Conservation (phyloP, 1,140 invertebrate genomes). For the Plodia interpunctella region DNA sequence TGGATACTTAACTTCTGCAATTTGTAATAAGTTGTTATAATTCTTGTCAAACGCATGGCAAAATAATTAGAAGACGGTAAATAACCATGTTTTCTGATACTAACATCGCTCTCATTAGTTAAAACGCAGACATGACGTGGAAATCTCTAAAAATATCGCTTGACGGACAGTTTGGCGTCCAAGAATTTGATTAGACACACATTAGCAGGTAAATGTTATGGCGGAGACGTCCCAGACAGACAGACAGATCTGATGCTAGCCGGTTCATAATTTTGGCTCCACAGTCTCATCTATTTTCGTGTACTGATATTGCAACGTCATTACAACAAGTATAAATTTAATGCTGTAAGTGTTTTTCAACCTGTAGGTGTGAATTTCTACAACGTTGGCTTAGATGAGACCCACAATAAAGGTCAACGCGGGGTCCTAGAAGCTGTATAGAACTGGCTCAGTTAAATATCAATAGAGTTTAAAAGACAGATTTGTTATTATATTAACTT, state of each 20-base stretch:
- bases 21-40: too few species aligned
- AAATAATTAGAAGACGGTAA: too few species aligned
- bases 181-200: background rate
- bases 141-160: constrained; percentile 15
- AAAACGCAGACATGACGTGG: background rate
- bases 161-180: constrained; percentile 14
- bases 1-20: too few species aligned
- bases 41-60: too few species aligned
- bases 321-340: background rate
- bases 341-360: background rate
- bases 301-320: background rate
- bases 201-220: background rate
- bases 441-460: too few species aligned
- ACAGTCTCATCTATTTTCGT: background rate
- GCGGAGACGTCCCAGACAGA: background rate
- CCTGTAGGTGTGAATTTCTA: too few species aligned
- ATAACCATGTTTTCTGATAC: too few species aligned
- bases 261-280: constrained; percentile 14
- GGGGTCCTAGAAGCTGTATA: too few species aligned
- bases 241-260: constrained; percentile 3
- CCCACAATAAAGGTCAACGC: too few species aligned
- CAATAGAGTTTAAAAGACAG: too few species aligned
- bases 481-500: too few species aligned
- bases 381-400: too few species aligned
- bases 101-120: constrained; percentile 7